Conservation (phyloP, 2,797 vertebrate species). For the Brotula barbata region DNA sequence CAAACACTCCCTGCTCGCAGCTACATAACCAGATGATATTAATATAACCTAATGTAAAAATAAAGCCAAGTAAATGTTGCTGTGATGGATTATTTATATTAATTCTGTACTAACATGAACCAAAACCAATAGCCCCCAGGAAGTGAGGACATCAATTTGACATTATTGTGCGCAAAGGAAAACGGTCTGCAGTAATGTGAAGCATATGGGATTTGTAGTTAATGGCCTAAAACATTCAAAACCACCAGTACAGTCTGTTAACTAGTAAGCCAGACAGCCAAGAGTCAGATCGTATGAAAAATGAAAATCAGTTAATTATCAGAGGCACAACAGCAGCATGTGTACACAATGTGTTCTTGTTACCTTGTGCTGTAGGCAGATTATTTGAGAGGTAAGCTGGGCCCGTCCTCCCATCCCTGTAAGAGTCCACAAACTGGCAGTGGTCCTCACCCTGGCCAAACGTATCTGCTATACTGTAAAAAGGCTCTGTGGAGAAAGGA, state of each 20-base stretch:
- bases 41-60: neutral
- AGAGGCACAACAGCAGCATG: neutral
- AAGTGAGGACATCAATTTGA: conserved; percentile 13
- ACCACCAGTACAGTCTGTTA: conserved; percentile 2
- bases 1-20: neutral
- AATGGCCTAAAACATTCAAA: conserved; percentile 17
- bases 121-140: conserved; percentile 12
- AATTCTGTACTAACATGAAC: conserved; percentile 6
- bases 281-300: conserved; percentile 18
- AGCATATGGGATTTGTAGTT: conserved; percentile 25
- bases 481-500: conserved; percentile 80
- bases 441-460: conserved; percentile 95
- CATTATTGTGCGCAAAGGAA: conserved; percentile 24
- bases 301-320: conserved; percentile 4
- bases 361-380: conserved; percentile 90
- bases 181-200: conserved; percentile 16
- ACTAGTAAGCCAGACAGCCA: conserved; percentile 6
- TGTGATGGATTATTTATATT: conserved; percentile 3
- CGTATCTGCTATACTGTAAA: conserved; percentile 94
- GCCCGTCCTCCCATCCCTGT: conserved; percentile 93
- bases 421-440: conserved; percentile 98
- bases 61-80: neutral
- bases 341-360: conserved; percentile 24
- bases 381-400: conserved; percentile 83
- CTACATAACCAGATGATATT: neutral